These are phyloP conservation scores for Lamprologus tigripictilis DNA, from an alignment of 2,113 vertebrate genomes.

Conservation along the genomic window DNA sequence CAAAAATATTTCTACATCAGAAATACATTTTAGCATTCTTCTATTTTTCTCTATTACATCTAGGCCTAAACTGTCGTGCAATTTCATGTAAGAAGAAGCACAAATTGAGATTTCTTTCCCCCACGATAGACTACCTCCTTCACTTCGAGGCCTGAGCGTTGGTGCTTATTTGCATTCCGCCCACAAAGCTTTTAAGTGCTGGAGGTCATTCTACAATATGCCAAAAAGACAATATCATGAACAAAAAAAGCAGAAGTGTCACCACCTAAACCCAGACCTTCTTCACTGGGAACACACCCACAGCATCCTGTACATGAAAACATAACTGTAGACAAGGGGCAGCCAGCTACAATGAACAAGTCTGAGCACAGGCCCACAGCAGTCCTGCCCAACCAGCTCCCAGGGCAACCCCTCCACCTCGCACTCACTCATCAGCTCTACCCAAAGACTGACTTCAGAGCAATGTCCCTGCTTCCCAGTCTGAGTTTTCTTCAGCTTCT, in stretches of 20 bases:
- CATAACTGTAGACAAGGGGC: not conserved
- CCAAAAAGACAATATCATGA: not conserved
- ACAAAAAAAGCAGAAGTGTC: not conserved
- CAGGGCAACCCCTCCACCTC: accelerated
- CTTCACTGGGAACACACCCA: not conserved
- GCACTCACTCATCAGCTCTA: not conserved
- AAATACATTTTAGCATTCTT: not conserved
- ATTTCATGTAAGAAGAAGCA: not conserved
- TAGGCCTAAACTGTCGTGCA: not conserved
- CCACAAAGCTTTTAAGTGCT: not conserved
- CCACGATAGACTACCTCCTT: not conserved
- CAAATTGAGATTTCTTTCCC: not conserved
- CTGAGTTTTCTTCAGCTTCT: not conserved
- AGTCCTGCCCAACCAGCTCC: not conserved
- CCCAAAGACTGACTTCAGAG: accelerated
- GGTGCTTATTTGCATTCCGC: not conserved
- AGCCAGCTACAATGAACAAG: not conserved
- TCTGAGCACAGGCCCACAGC: not conserved
- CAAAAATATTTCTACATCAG: not conserved
- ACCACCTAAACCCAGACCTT: not conserved
- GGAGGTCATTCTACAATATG: not conserved
- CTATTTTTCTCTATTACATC: not conserved
- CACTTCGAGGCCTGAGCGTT: not conserved
- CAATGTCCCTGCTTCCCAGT: not conserved
- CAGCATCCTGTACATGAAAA: not conserved